These are phyloP conservation scores for Otus scops DNA, from an alignment of 2,797 vertebrate genomes.

Conservation along the genomic window DNA sequence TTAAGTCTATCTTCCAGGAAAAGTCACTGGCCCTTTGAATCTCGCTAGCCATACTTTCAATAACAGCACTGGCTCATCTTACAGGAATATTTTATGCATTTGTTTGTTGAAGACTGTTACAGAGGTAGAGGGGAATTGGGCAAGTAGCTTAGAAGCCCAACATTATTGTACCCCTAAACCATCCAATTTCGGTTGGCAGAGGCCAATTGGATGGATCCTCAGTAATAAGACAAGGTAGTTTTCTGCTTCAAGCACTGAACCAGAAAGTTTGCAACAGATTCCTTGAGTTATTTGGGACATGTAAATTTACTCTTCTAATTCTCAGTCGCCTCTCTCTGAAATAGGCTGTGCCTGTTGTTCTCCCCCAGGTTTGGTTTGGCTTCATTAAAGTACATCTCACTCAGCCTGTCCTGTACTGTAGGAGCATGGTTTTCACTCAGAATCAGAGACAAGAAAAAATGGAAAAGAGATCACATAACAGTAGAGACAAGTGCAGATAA, in stretches of 20 bases:
- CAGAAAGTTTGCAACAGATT: background rate
- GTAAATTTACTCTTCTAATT: background rate
- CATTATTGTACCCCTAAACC: background rate
- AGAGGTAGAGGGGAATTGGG: background rate
- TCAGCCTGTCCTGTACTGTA: accelerated
- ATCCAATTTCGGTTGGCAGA: background rate
- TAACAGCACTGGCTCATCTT: background rate
- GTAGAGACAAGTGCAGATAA: background rate
- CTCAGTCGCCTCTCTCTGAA: background rate
- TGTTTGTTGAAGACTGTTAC: background rate
- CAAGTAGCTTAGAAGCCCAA: background rate
- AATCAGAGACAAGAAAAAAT: background rate
- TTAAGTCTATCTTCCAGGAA: background rate
- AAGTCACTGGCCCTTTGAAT: background rate
- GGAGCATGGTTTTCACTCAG: background rate
- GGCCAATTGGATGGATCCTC: background rate
- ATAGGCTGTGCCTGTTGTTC: background rate
- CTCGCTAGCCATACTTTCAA: accelerated
- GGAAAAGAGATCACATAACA: background rate
- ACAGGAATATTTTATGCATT: background rate
- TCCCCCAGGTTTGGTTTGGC: background rate
- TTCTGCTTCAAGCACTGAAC: background rate
- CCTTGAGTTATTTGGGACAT: background rate
- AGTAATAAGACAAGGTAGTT: background rate
- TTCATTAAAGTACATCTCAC: background rate